phyloP scores from a whole-genome alignment of 2,797 vertebrate genomes.

The Triplophysa bombifrons region DNA sequence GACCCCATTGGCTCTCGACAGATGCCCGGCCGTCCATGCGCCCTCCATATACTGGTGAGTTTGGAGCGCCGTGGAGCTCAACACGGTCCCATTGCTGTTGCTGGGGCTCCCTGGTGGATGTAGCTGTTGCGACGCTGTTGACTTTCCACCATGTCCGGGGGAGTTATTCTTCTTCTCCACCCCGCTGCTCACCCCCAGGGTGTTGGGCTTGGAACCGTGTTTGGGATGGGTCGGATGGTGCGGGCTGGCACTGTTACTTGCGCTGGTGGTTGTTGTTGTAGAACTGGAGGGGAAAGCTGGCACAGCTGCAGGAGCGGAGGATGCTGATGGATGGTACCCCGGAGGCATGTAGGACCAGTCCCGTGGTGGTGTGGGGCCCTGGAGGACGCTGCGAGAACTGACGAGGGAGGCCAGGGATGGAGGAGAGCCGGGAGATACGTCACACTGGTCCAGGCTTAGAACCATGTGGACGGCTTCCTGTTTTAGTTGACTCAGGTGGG shows the following conservation, averaged over 20 bases:
- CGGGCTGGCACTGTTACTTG: conserved; percentile 38
- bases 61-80: conserved; percentile 84
- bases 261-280: conserved; percentile 18
- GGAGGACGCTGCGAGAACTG: conserved; percentile 70
- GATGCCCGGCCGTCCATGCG: conserved; percentile 75
- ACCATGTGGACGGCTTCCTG: conserved; percentile 97
- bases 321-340: conserved; percentile 64
- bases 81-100: conserved; percentile 73
- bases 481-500: conserved; percentile 93
- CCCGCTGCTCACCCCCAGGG: conserved; percentile 84
- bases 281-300: conserved; percentile 40
- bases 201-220: conserved; percentile 85
- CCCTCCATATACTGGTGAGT: conserved; percentile 85
- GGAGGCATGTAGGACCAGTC: conserved; percentile 81
- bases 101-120: conserved; percentile 83
- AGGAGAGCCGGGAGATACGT: conserved; percentile 87
- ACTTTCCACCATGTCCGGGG: conserved; percentile 83
- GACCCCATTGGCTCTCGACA: conserved; percentile 87
- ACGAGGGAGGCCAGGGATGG: conserved; percentile 72
- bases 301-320: conserved; percentile 28
- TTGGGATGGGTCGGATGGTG: conserved; percentile 70
- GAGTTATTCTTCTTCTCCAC: conserved; percentile 86
- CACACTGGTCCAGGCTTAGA: conserved; percentile 87
- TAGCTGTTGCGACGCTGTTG: conserved; percentile 67
- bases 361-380: conserved; percentile 69